phyloP scores from a whole-genome alignment of 2,113 vertebrate genomes.

The Cyphomyrus discorhynchus region DNA sequence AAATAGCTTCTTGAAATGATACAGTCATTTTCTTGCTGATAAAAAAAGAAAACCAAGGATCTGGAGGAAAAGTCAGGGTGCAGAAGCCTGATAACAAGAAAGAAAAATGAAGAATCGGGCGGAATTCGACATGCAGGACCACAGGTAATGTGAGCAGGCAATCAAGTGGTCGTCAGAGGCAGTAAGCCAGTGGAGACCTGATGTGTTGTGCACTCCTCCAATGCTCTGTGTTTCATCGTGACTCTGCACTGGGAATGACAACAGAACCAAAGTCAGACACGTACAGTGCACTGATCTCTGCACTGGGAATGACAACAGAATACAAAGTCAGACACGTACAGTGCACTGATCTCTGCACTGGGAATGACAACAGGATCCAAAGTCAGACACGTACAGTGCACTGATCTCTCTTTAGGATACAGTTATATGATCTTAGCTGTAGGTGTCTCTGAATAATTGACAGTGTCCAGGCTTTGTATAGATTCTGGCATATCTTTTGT shows the following conservation, averaged over 20 bases:
- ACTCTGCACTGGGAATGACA: neutral
- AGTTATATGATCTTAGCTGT: neutral
- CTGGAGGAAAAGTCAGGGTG: neutral
- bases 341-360: neutral
- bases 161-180: neutral
- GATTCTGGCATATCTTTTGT: neutral
- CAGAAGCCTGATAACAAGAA: neutral
- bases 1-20: slow-evolving; percentile 40
- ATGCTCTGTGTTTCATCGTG: neutral
- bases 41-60: slow-evolving; percentile 4
- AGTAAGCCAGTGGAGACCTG: neutral
- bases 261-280: neutral
- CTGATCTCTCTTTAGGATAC: neutral
- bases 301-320: neutral
- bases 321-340: too few relatives aligned
- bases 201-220: neutral
- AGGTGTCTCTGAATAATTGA: neutral
- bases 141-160: neutral
- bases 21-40: slow-evolving; percentile 30
- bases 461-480: too few relatives aligned
- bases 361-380: neutral
- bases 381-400: too few relatives aligned
- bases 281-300: neutral
- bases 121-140: neutral
- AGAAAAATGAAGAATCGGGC: neutral